phyloP scores from a whole-genome alignment of 2,113 vertebrate species.

The Ancistrus triradiatus region DNA sequence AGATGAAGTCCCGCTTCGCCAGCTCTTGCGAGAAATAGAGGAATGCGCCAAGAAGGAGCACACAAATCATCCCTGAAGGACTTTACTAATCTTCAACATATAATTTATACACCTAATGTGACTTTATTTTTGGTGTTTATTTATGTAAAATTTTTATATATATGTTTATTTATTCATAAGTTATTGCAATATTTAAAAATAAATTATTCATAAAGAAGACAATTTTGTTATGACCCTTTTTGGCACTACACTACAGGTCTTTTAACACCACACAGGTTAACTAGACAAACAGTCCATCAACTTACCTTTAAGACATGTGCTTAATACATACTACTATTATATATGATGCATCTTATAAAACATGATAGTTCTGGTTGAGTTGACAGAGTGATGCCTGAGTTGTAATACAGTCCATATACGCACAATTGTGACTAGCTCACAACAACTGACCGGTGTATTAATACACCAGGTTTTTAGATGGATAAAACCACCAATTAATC shows the following conservation, averaged over 20 bases:
- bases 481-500: too few species aligned
- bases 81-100: not conserved
- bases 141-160: not conserved
- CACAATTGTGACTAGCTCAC: too few species aligned
- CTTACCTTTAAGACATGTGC: too few species aligned
- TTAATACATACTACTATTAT: too few species aligned
- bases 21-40: not conserved
- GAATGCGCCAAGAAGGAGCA: not conserved
- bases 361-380: too few species aligned
- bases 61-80: not conserved
- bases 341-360: too few species aligned
- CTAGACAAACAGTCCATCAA: too few species aligned
- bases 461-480: too few species aligned
- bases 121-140: not conserved
- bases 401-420: too few species aligned
- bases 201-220: not conserved
- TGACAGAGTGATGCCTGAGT: too few species aligned
- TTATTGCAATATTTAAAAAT: slow-evolving; percentile 16
- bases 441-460: too few species aligned
- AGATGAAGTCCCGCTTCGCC: not conserved
- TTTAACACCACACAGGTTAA: not conserved
- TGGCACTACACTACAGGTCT: not conserved
- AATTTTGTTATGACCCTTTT: not conserved
- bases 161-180: slow-evolving; percentile 8
- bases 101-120: not conserved